Evolutionary conservation across 2,797 vertebrate genomes (phyloP).

Genomic region (Arctocebus calabarensis): DNA sequence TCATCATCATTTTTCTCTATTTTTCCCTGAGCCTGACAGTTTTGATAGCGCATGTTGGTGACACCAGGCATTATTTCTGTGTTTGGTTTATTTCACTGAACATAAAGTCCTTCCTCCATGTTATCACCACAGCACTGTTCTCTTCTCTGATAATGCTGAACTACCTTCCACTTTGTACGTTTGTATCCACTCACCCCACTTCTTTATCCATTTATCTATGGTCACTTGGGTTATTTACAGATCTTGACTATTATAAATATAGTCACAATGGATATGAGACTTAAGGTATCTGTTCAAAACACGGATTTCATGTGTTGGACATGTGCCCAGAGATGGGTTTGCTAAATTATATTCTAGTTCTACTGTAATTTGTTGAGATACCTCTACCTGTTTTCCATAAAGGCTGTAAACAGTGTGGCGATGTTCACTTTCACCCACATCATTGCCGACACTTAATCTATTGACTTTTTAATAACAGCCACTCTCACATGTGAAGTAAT

Average conservation of each 20-base stretch:
- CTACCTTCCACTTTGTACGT: neutral
- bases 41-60: neutral
- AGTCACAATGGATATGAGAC: neutral
- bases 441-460: neutral
- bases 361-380: neutral
- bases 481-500: neutral
- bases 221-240: neutral
- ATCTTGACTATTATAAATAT: neutral
- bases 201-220: neutral
- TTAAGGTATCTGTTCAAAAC: neutral
- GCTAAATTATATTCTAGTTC: neutral
- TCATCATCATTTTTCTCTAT: neutral
- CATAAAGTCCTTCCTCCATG: neutral
- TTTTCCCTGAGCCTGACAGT: neutral
- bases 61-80: neutral
- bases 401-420: neutral
- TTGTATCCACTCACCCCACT: neutral
- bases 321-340: neutral
- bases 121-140: neutral
- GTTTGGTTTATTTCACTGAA: neutral
- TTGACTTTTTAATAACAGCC: neutral
- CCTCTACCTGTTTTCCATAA: neutral
- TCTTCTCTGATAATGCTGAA: neutral
- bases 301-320: neutral
- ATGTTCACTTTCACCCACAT: neutral